These are phyloP conservation scores for Sialia sialis DNA, from an alignment of 2,113 vertebrate species.

Conservation along the genomic window DNA sequence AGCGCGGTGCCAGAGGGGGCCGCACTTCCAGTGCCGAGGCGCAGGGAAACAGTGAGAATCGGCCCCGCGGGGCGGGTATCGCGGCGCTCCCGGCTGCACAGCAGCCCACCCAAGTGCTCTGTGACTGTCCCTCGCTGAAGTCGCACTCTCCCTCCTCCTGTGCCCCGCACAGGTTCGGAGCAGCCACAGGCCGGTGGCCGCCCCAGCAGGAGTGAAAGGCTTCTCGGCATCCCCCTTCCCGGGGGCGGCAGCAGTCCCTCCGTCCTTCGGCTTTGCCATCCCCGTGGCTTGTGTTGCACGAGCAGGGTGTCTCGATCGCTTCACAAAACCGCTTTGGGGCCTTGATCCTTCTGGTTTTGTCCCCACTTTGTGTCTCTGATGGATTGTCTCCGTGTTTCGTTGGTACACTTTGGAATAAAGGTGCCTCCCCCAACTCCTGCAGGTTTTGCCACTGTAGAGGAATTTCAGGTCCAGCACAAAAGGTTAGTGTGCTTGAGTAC, in stretches of 20 bases:
- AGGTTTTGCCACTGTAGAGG: not conserved
- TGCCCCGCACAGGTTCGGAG: too few relatives aligned
- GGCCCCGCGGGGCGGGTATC: rapidly evolving
- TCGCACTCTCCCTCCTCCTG: rapidly evolving
- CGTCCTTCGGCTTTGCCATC: not conserved
- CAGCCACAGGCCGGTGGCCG: not conserved
- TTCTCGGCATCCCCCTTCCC: rapidly evolving
- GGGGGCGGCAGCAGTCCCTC: not conserved
- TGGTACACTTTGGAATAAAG: not conserved
- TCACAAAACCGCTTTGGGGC: not conserved
- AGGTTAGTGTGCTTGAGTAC: not conserved
- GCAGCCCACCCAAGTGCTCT: rapidly evolving
- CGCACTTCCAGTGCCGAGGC: rapidly evolving
- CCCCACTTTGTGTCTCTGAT: not conserved
- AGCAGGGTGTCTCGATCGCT: rapidly evolving
- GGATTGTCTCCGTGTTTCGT: not conserved
- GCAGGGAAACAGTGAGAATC: rapidly evolving
- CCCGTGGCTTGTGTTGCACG: not conserved
- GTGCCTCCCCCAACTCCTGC: not conserved
- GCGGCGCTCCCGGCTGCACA: not conserved
- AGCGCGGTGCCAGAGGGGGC: rapidly evolving
- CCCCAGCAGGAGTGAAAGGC: too few relatives aligned
- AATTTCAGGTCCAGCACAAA: not conserved
- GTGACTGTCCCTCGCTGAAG: rapidly evolving
- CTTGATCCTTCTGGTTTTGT: not conserved